These are phyloP conservation scores for Alcis repandata DNA, from an alignment of 2,888 invertebrate species.

Conservation along the genomic window DNA sequence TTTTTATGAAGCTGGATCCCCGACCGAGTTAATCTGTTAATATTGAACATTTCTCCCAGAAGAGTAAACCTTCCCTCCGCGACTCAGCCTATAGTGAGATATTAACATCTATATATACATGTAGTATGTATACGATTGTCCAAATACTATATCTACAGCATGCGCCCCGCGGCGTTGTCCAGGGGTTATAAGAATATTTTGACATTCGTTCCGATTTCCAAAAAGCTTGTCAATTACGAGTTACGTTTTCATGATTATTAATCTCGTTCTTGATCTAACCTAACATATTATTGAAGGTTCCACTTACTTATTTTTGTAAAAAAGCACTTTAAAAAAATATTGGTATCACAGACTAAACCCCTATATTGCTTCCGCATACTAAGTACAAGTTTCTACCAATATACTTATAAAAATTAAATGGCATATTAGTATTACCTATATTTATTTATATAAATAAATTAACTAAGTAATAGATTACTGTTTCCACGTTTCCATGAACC, in stretches of 20 bases:
- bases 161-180: neutral
- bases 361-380: no score
- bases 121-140: neutral
- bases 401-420: no score
- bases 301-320: no score
- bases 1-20: conserved; percentile 78
- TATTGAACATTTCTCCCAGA: conserved; percentile 78
- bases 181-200: neutral
- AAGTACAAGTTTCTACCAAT: no score
- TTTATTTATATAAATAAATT: neutral
- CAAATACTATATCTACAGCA: neutral
- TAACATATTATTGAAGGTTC: no score
- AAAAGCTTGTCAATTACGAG: no score
- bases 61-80: conserved; percentile 64
- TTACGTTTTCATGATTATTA: no score
- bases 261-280: no score
- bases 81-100: conserved; percentile 27
- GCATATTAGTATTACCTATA: no score
- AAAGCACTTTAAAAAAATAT: no score
- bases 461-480: neutral
- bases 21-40: conserved; percentile 81
- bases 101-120: neutral
- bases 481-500: neutral
- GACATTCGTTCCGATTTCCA: no score
- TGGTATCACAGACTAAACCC: no score